phyloP scores from a whole-genome alignment of 2,797 vertebrate genomes.

The Acridotheres tristis region DNA sequence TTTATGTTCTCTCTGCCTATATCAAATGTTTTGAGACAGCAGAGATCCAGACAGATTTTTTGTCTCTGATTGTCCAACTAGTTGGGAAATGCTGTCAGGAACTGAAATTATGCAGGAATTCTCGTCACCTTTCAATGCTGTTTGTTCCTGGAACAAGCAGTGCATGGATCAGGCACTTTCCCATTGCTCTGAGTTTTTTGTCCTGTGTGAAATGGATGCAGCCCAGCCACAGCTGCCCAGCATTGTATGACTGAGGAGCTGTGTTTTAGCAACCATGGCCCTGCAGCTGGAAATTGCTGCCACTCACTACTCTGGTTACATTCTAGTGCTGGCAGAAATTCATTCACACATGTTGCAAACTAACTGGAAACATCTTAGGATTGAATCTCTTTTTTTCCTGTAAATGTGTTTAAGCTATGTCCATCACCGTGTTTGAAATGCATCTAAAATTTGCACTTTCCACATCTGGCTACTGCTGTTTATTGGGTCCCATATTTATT shows the following conservation, averaged over 20 bases:
- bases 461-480: not conserved
- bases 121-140: not conserved
- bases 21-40: conserved; percentile 43
- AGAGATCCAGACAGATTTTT: conserved; percentile 24
- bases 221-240: not conserved
- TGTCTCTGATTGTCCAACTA: not conserved
- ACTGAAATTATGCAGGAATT: not conserved
- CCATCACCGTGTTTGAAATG: not conserved
- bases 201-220: not conserved
- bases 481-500: not conserved
- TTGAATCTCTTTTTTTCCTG: not conserved
- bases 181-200: not conserved
- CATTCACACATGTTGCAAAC: not conserved
- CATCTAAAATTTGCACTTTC: not conserved
- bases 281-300: not conserved
- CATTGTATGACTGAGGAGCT: accelerated
- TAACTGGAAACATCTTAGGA: conserved; percentile 6
- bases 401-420: not conserved
- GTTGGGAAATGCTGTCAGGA: conserved; percentile 11
- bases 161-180: not conserved
- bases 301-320: not conserved
- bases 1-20: conserved; percentile 21
- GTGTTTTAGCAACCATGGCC: not conserved
- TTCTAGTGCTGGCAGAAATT: not conserved
- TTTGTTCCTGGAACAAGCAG: not conserved